Evolutionary conservation across 2,797 vertebrate species (phyloP).

Genomic region (Mallotus villosus): DNA sequence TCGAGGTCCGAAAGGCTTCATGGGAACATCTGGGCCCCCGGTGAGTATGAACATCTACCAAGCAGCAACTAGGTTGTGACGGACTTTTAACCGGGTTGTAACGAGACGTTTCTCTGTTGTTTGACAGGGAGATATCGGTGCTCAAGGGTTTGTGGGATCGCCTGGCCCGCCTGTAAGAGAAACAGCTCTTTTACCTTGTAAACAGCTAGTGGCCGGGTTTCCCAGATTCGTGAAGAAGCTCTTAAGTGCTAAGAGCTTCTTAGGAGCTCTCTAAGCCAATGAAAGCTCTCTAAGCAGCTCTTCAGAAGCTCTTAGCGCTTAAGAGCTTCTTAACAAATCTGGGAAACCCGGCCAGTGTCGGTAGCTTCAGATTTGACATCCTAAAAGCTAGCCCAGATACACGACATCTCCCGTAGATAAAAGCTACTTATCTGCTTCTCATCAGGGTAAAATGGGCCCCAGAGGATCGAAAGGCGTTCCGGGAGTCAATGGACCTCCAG

Average conservation of each 20-base stretch:
- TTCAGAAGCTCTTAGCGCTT: too few species aligned
- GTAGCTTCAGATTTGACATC: neutral
- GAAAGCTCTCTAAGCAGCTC: too few species aligned
- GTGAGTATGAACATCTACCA: conserved; percentile 51
- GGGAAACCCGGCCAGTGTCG: too few species aligned
- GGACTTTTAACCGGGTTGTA: neutral
- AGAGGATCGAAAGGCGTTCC: conserved; percentile 65
- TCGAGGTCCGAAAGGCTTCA: conserved; percentile 70
- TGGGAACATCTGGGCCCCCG: conserved; percentile 60
- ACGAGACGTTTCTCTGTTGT: neutral
- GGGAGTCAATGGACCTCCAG: conserved; percentile 75
- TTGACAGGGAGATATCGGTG: conserved; percentile 68
- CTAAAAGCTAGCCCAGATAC: neutral
- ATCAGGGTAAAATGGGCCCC: conserved; percentile 68
- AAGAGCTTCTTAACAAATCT: too few species aligned
- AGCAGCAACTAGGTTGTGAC: neutral
- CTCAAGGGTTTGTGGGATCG: conserved; percentile 65
- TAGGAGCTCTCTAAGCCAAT: too few species aligned
- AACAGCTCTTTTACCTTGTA: too few species aligned
- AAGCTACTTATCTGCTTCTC: conserved; percentile 19
- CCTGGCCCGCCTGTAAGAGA: conserved; percentile 68
- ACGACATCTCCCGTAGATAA: neutral
- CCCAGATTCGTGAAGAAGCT: too few species aligned
- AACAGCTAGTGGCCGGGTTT: too few species aligned
- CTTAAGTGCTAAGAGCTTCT: too few species aligned